A percentile compares a stretch with the other conserved stretches of the same genome.
Evolutionary conservation across 2,113 vertebrate species (phyloP).

Genomic region (Camelus bactrianus): DNA sequence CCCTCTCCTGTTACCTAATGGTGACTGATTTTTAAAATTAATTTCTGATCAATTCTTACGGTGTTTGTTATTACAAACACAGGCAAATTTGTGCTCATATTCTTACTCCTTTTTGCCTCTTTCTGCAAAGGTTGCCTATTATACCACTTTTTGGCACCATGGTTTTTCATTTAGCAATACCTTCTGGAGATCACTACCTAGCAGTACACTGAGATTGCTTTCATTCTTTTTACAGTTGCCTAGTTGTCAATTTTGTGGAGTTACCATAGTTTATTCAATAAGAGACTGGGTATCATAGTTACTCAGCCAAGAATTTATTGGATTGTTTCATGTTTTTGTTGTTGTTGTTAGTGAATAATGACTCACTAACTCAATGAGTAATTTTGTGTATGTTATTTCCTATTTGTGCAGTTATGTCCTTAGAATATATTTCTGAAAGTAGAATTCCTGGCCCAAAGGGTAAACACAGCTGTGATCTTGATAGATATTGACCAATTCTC

Average conservation of each 20-base stretch:
- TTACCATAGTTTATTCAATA: neutral
- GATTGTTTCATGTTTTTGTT: neutral
- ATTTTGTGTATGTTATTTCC: neutral
- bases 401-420: constrained; percentile 9
- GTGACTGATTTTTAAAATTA: neutral
- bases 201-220: neutral
- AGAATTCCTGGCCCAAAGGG: neutral
- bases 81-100: neutral
- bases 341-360: neutral
- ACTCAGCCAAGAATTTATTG: neutral
- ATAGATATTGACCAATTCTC: neutral
- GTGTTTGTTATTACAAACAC: neutral
- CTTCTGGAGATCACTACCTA: neutral
- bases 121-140: neutral
- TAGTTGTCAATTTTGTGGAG: neutral
- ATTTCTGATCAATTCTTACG: constrained; percentile 35
- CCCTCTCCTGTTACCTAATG: neutral
- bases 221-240: neutral
- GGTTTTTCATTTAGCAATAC: neutral
- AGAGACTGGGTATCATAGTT: neutral
- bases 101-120: neutral
- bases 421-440: constrained; percentile 2
- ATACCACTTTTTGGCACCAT: neutral
- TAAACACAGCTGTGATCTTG: neutral
- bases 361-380: neutral